A percentile compares a stretch with the other conserved stretches of the same genome.
phyloP scores from a whole-genome alignment of 1,140 invertebrate species.

The Atta texana region DNA sequence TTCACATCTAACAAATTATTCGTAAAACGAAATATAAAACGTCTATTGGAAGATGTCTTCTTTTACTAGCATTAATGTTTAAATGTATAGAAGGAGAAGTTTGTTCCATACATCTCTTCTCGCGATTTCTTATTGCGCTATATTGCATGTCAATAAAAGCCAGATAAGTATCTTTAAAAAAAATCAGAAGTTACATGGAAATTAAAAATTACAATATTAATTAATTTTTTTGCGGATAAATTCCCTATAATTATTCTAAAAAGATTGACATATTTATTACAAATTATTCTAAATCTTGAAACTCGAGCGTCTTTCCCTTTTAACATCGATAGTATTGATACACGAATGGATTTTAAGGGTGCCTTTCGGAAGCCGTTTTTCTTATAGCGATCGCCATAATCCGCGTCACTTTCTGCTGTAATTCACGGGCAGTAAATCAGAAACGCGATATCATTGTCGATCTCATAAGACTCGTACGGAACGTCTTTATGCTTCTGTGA shows the following conservation, averaged over 20 bases:
- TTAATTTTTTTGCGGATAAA: slow-evolving; percentile 4
- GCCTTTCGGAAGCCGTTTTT: background rate
- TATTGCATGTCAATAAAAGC: slow-evolving; percentile 1
- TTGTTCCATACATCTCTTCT: background rate
- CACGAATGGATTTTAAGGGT: background rate
- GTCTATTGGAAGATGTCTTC: slow-evolving; percentile 1
- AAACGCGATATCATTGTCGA: slow-evolving; percentile 34
- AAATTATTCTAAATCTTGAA: background rate
- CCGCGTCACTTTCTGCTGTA: slow-evolving; percentile 13
- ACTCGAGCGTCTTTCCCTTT: background rate
- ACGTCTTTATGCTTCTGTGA: slow-evolving; percentile 5
- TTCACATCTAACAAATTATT: background rate
- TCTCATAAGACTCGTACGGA: slow-evolving; percentile 19
- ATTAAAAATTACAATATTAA: slow-evolving; percentile 4
- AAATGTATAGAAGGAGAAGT: slow-evolving; percentile 27
- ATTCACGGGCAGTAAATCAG: slow-evolving; percentile 38
- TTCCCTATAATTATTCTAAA: background rate
- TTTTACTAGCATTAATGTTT: slow-evolving; percentile 23
- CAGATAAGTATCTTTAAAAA: background rate
- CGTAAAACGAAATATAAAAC: background rate
- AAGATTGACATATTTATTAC: background rate
- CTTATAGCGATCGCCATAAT: slow-evolving; percentile 22
- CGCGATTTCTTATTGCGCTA: background rate
- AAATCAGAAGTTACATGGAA: background rate
- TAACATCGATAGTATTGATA: background rate